Conservation (phyloP, 1,140 invertebrate species). For the Anastatus disparis region DNA sequence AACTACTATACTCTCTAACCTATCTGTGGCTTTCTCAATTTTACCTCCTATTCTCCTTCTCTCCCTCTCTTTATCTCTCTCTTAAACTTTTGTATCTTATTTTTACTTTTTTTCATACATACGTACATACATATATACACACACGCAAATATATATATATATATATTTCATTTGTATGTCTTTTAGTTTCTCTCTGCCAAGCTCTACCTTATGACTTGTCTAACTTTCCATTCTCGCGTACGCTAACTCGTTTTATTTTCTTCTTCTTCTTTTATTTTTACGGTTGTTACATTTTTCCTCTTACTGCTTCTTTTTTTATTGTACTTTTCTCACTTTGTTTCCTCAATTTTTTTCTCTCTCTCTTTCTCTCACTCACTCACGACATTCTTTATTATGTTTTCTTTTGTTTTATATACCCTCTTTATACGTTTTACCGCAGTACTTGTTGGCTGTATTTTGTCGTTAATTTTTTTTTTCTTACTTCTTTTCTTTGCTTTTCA, state of each 20-base stretch:
- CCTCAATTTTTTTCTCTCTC: background rate
- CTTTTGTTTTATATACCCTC: background rate
- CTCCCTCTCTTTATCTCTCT: slow-evolving; percentile 1
- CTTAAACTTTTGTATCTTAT: too few relatives aligned
- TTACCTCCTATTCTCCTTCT: background rate
- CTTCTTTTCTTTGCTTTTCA: too few relatives aligned
- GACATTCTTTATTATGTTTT: background rate
- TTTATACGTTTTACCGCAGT: background rate
- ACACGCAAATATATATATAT: background rate
- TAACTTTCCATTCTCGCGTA: background rate
- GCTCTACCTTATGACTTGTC: background rate
- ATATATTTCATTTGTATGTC: background rate
- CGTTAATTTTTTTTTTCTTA: too few relatives aligned
- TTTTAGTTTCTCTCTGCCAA: background rate
- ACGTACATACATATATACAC: background rate
- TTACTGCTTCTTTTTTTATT: too few relatives aligned
- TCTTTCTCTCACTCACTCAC: background rate
- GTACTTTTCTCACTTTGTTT: slow-evolving; percentile 11
- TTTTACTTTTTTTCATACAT: background rate
- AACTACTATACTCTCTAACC: slow-evolving; percentile 25
- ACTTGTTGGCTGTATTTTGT: too few relatives aligned
- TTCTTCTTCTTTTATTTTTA: background rate
- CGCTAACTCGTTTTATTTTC: background rate
- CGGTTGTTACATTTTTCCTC: background rate
- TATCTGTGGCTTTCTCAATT: slow-evolving; percentile 8